Evolutionary conservation across 1,140 invertebrate genomes (phyloP).

Genomic region (Musca domestica): DNA sequence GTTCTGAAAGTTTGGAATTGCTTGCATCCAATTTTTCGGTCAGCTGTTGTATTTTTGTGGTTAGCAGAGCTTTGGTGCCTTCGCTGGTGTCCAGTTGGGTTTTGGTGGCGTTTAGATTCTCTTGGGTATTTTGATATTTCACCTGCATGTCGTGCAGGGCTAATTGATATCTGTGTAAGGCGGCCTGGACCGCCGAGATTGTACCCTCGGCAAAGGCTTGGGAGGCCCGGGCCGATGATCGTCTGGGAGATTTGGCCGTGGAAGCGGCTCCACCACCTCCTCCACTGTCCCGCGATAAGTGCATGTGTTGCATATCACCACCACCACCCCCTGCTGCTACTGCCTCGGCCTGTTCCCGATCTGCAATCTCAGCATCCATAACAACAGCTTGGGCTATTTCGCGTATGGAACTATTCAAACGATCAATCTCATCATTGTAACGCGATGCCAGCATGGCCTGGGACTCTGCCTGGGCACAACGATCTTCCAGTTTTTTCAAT

Average conservation of each 20-base stretch:
- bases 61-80: conserved; percentile 60
- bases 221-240: conserved; percentile 60
- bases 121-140: conserved; percentile 68
- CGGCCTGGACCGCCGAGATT: conserved; percentile 88
- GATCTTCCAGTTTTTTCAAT: conserved; percentile 66
- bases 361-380: conserved; percentile 72
- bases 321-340: conserved; percentile 41
- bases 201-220: conserved; percentile 88
- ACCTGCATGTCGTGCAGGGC: conserved; percentile 80
- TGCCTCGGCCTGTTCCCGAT: conserved; percentile 60
- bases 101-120: conserved; percentile 65
- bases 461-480: conserved; percentile 69
- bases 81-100: conserved; percentile 72
- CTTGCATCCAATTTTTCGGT: conserved; percentile 68
- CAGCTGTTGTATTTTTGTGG: conserved; percentile 68
- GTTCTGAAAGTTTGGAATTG: conserved; percentile 66
- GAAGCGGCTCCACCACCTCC: conserved; percentile 27
- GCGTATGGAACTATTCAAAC: conserved; percentile 76
- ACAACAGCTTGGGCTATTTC: conserved; percentile 87
- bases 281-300: conserved; percentile 59
- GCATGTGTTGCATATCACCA: conserved; percentile 64
- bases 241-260: conserved; percentile 65
- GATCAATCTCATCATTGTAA: conserved; percentile 73
- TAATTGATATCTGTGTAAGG: conserved; percentile 86
- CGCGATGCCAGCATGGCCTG: conserved; percentile 60